Evolutionary conservation across 2,888 invertebrate species (phyloP).

Genomic region (Mycogona germanica): DNA sequence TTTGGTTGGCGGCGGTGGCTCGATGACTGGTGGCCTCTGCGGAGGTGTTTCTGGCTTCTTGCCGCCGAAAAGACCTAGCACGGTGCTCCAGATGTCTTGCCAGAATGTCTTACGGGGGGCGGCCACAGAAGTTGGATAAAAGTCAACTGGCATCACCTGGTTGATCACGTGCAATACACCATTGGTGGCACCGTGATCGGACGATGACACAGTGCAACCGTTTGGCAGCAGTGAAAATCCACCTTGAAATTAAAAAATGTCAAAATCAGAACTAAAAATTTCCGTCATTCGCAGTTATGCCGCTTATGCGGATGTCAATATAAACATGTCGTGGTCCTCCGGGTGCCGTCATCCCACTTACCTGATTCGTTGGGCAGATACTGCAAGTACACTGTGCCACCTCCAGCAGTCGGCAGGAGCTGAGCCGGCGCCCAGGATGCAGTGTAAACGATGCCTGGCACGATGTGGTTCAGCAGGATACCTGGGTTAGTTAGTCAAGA

Average conservation of each 20-base stretch:
- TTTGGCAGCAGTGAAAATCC: slow-evolving; percentile 16
- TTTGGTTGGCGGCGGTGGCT: slow-evolving; percentile 4
- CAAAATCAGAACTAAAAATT: not conserved
- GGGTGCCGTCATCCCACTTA: not conserved
- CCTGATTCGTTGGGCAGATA: slow-evolving; percentile 17
- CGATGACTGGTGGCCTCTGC: too few species aligned
- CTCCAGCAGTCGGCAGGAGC: slow-evolving; percentile 10
- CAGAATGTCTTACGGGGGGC: slow-evolving; percentile 11
- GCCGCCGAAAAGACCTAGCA: slow-evolving; percentile 7
- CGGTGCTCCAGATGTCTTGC: slow-evolving; percentile 11
- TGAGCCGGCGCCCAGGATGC: slow-evolving; percentile 11
- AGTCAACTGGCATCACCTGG: slow-evolving; percentile 15
- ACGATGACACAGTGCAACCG: slow-evolving; percentile 7
- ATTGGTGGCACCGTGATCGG: slow-evolving; percentile 13
- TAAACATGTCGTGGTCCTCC: too few species aligned
- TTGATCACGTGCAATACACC: slow-evolving; percentile 15
- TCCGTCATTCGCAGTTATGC: not conserved
- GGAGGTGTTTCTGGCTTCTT: slow-evolving; percentile 1
- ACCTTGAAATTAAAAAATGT: not conserved
- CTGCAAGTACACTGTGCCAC: slow-evolving; percentile 11
- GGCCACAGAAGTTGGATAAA: not conserved
- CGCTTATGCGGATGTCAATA: too few species aligned
- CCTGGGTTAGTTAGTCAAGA: not conserved
- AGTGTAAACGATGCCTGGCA: slow-evolving; percentile 14
- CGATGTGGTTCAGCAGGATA: slow-evolving; percentile 13